A percentile compares a stretch with the other conserved stretches of the same genome.
These are phyloP conservation scores for Chaetorhynchus papuensis DNA, from an alignment of 2,113 vertebrate species.

Conservation along the genomic window DNA sequence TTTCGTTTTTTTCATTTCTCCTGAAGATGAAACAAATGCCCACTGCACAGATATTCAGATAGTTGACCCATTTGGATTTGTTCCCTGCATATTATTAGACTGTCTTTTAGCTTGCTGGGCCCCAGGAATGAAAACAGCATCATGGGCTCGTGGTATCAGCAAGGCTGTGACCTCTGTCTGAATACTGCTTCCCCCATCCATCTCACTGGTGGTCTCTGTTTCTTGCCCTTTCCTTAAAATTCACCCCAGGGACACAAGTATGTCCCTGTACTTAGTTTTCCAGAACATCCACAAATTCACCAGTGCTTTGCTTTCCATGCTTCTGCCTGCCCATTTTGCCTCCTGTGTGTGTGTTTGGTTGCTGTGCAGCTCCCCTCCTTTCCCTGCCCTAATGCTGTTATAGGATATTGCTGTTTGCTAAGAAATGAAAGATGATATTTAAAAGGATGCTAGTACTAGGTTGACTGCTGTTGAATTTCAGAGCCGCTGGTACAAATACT, in stretches of 20 bases:
- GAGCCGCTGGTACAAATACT: constrained; percentile 16
- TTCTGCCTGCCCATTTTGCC: background rate
- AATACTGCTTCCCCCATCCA: background rate
- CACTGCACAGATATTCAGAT: background rate
- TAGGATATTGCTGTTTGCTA: constrained; percentile 33
- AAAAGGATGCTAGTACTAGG: constrained; percentile 21
- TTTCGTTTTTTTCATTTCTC: background rate
- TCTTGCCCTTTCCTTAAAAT: background rate
- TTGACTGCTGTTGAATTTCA: constrained; percentile 41
- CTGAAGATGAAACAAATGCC: background rate
- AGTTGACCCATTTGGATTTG: background rate
- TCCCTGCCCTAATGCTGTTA: background rate
- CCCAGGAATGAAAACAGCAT: background rate
- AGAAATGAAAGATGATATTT: constrained; percentile 45
- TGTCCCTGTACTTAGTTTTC: background rate
- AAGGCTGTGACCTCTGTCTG: background rate
- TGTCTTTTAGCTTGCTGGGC: background rate
- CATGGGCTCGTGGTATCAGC: background rate
- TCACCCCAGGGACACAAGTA: background rate
- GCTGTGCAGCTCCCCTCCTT: background rate
- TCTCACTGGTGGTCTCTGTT: background rate
- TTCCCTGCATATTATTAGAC: background rate
- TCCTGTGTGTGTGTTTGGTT: background rate
- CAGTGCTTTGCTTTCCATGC: background rate
- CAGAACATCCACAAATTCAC: background rate